Percentiles rank a stretch among this genome's conserved stretches.
phyloP scores from a whole-genome alignment of 2,888 invertebrate genomes.

The Lasioglossum oenotherae region DNA sequence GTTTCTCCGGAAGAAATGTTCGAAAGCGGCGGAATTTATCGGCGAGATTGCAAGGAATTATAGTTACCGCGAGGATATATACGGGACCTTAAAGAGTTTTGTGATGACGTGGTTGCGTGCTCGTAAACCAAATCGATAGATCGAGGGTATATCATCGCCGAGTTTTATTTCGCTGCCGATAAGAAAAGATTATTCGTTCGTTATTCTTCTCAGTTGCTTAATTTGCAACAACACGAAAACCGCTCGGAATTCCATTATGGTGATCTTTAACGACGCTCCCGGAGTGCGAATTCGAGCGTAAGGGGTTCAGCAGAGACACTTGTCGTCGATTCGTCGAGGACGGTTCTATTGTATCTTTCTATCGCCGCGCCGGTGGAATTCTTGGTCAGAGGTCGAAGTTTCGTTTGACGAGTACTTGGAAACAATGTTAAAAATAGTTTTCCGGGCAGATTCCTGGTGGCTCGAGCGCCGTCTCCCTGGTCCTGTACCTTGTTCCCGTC shows the following conservation, averaged over 20 bases:
- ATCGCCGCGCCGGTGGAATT: background rate
- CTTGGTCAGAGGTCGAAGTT: background rate
- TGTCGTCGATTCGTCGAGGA: background rate
- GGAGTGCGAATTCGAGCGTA: background rate
- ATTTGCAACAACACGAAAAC: no score
- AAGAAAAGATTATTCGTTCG: background rate
- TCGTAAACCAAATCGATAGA: background rate
- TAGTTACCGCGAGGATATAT: background rate
- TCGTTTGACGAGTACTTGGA: background rate
- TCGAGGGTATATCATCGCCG: background rate
- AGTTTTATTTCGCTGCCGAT: background rate
- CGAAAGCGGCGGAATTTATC: background rate
- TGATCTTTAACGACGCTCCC: background rate
- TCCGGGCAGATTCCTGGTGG: conserved; percentile 33
- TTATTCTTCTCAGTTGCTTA: no score
- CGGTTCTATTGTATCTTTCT: background rate
- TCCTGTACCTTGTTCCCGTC: conserved; percentile 40
- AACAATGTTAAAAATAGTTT: conserved; percentile 22
- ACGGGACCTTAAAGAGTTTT: background rate
- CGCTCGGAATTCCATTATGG: background rate
- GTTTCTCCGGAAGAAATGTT: background rate
- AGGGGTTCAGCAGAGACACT: background rate
- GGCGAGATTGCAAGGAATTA: background rate
- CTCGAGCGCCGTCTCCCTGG: conserved; percentile 33
- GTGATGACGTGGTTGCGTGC: background rate